A percentile compares a stretch with the other conserved stretches of the same genome.
Conservation (phyloP, 2,888 invertebrate species). For the Nomada ferruginata region DNA sequence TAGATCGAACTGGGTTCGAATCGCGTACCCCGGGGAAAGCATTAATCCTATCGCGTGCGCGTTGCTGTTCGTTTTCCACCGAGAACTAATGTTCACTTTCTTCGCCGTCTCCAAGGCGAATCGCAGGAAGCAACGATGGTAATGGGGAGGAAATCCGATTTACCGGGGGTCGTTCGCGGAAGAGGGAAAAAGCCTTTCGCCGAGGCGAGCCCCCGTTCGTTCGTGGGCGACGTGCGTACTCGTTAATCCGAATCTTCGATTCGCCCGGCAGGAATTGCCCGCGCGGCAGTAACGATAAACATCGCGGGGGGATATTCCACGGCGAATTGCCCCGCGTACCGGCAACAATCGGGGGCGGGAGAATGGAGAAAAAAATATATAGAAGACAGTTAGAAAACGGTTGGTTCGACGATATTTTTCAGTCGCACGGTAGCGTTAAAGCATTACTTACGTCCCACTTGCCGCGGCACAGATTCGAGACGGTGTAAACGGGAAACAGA, state of each 20-base stretch:
- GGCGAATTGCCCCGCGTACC: slow-evolving; percentile 1
- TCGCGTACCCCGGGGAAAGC: not conserved
- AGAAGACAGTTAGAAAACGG: slow-evolving; percentile 4
- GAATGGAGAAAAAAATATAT: not conserved
- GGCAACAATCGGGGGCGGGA: not conserved
- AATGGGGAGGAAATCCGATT: slow-evolving; percentile 8
- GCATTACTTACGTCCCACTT: slow-evolving; percentile 55
- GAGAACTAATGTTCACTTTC: not conserved
- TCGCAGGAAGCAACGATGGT: not conserved
- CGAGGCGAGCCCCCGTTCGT: not conserved
- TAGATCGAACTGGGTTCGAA: not conserved
- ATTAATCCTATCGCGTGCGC: not conserved
- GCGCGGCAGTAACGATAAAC: slow-evolving; percentile 45
- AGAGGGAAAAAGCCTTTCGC: not conserved
- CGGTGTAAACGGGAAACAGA: slow-evolving; percentile 60
- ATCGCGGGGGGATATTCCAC: slow-evolving; percentile 12
- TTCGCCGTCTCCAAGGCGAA: not conserved
- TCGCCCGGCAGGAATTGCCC: slow-evolving; percentile 9
- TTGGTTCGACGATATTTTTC: slow-evolving; percentile 51
- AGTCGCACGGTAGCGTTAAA: slow-evolving; percentile 16
- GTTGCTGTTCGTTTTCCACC: not conserved
- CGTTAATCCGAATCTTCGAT: slow-evolving; percentile 35
- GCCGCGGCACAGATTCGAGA: slow-evolving; percentile 53
- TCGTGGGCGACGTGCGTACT: not conserved
- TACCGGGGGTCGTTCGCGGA: not conserved